phyloP scores from a whole-genome alignment of 2,113 vertebrate species.

The Mastomys coucha region DNA sequence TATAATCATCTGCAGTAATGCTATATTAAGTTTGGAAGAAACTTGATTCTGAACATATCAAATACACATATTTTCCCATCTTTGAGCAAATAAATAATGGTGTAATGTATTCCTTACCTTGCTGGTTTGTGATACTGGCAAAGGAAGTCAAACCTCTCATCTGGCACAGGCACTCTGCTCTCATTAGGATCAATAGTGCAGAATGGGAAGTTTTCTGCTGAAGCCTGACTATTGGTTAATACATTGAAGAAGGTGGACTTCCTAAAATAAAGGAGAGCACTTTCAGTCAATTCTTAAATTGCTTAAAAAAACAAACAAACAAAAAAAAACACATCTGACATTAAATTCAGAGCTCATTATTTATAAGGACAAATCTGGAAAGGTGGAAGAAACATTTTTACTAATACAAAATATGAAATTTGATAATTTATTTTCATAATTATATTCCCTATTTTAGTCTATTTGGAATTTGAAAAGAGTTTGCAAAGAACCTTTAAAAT shows the following conservation, averaged over 20 bases:
- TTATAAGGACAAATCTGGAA: slow-evolving; percentile 39
- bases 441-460: slow-evolving; percentile 37
- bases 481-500: slow-evolving; percentile 40
- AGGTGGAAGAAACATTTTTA: slow-evolving; percentile 41
- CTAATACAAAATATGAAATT: slow-evolving; percentile 47
- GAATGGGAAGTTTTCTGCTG: slow-evolving; percentile 97
- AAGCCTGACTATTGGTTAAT: slow-evolving; percentile 95
- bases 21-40: slow-evolving; percentile 7
- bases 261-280: slow-evolving; percentile 86
- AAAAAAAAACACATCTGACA: background rate
- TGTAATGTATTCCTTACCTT: slow-evolving; percentile 88
- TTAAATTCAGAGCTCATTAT: slow-evolving; percentile 1
- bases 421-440: slow-evolving; percentile 43
- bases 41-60: slow-evolving; percentile 40
- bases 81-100: slow-evolving; percentile 14
- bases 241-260: slow-evolving; percentile 99
- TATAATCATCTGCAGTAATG: slow-evolving; percentile 55
- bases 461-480: slow-evolving; percentile 55
- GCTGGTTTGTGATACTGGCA: slow-evolving; percentile 95
- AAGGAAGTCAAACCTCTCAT: slow-evolving; percentile 95
- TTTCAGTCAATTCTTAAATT: slow-evolving; percentile 82
- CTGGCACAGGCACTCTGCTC: slow-evolving; percentile 96
- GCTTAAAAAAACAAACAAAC: background rate
- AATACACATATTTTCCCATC: background rate
- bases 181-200: slow-evolving; percentile 98